Conservation (phyloP, 2,888 invertebrate genomes). For the Campaea margaritaria region DNA sequence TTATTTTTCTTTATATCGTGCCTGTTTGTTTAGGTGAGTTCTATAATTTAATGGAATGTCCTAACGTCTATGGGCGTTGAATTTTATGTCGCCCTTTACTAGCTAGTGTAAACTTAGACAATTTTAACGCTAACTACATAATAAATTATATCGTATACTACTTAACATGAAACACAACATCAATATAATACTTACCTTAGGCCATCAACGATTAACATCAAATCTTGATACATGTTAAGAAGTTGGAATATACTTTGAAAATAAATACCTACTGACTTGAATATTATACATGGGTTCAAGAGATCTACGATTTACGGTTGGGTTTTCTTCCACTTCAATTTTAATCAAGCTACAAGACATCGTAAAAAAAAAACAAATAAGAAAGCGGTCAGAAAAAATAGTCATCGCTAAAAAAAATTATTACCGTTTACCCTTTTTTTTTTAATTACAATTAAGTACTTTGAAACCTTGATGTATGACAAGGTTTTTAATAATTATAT, state of each 20-base stretch:
- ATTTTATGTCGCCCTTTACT: neutral
- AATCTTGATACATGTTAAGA: conserved; percentile 5
- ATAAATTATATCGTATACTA: conserved; percentile 10
- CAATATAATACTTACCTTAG: conserved; percentile 11
- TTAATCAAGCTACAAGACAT: neutral
- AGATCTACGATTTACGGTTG: neutral
- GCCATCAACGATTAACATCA: conserved; percentile 7
- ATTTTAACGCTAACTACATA: conserved; percentile 5
- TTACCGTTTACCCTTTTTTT: too few relatives aligned
- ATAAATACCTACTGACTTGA: too few relatives aligned
- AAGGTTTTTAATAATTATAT: too few relatives aligned
- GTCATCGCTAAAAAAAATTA: neutral
- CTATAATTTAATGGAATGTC: conserved; percentile 1
- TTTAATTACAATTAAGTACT: too few relatives aligned
- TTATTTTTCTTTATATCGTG: neutral
- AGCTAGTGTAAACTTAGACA: neutral
- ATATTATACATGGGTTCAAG: too few relatives aligned
- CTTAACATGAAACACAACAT: conserved; percentile 12
- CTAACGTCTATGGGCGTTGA: neutral
- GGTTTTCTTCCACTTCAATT: neutral
- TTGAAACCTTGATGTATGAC: too few relatives aligned
- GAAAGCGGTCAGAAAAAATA: neutral
- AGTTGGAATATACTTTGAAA: neutral
- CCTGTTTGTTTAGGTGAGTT: neutral
- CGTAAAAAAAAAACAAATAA: neutral